Conservation (phyloP, 2,113 vertebrate species). For the Sander lucioperca region DNA sequence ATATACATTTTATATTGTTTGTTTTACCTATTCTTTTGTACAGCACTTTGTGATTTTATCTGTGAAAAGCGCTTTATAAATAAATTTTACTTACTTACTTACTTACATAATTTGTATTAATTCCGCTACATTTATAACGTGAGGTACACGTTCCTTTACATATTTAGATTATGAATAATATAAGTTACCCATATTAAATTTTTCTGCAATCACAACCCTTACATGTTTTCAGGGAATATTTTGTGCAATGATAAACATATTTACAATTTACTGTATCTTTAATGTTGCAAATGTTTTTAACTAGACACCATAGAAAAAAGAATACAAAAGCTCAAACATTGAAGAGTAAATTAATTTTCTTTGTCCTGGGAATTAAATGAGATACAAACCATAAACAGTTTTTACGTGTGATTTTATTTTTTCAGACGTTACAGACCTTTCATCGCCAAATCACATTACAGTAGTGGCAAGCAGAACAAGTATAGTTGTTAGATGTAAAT, state of each 20-base stretch:
- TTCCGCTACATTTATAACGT: no score
- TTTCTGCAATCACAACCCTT: neutral
- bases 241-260: neutral
- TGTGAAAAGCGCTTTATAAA: no score
- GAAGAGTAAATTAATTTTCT: neutral
- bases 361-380: neutral
- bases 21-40: no score
- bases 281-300: neutral
- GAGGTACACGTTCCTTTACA: no score
- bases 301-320: neutral
- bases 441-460: constrained; percentile 51
- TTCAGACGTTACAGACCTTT: constrained; percentile 36
- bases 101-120: no score
- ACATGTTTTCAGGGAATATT: neutral
- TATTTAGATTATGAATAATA: neutral
- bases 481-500: constrained; percentile 56
- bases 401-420: constrained; percentile 58
- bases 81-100: no score
- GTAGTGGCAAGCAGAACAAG: constrained; percentile 39
- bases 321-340: neutral
- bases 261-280: neutral
- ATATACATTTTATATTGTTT: no score
- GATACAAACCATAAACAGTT: constrained; percentile 22
- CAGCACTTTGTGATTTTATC: no score
- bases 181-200: neutral